These are phyloP conservation scores for Mactra quadrangularis DNA, from an alignment of 1,140 invertebrate genomes.

Conservation along the genomic window DNA sequence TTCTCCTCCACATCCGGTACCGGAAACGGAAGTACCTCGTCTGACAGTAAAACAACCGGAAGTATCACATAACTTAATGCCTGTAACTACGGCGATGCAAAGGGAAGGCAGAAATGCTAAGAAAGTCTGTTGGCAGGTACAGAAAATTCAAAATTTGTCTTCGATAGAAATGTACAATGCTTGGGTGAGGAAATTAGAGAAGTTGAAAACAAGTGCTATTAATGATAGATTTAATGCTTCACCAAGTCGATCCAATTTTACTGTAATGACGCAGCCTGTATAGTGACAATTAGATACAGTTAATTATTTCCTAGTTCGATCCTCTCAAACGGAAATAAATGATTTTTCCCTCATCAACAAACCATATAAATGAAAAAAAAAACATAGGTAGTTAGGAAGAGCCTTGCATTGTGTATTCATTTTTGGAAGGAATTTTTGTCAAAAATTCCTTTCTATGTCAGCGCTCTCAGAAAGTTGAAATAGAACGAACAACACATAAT, in stretches of 20 bases:
- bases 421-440: no score
- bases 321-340: no score
- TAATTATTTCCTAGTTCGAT: no score
- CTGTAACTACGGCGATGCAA: conserved; percentile 71
- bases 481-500: no score
- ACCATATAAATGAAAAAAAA: no score
- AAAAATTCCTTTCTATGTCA: no score
- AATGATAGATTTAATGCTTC: background rate
- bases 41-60: background rate
- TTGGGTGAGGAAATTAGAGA: conserved; percentile 63
- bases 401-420: no score
- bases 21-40: background rate
- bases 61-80: conserved; percentile 70
- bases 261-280: conserved; percentile 54
- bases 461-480: no score
- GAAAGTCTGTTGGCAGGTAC: conserved; percentile 71
- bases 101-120: conserved; percentile 70
- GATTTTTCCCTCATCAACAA: no score
- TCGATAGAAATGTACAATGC: conserved; percentile 66
- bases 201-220: conserved; percentile 16
- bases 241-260: conserved; percentile 37
- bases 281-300: no score
- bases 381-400: no score
- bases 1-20: conserved; percentile 4
- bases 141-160: conserved; percentile 53